Evolutionary conservation across 2,113 vertebrate species (phyloP), one percentile per base, ranked within the genome.

Genomic region (Mus spicilegus): DNA sequence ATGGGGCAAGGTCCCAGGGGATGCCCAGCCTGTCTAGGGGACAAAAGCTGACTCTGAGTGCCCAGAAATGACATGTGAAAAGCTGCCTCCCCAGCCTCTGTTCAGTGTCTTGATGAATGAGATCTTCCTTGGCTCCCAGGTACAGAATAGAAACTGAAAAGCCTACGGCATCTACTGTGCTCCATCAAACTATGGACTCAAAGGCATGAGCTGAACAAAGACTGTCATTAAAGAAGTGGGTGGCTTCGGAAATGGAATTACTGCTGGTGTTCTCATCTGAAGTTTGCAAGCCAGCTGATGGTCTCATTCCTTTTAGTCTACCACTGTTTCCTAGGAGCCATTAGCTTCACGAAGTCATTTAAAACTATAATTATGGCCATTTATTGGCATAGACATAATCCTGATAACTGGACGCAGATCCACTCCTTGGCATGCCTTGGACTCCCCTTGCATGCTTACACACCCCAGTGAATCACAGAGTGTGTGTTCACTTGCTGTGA

Each of bases 311-410:
- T 88, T 97, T 87, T 82, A 58, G 82, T 96, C 93, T 92, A 91
- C 16, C 90, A 14, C 82, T 78, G 30, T n/a, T 95, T 97, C 78
- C 67, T 94, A 56, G 96, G 58, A 95, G 96, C 87, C 89, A 0
- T 96, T 97, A 96, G 8, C 75, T 97, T 89, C 54, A 14, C 87
- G 28, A 93, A 94, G 82, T 92, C 94, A 94, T 95, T 97, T 95
- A 81, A 56, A 89, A 97, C 75, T 80, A 26, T 5, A 36, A 96
- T 98, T 95, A 46, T 4, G 8, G 65, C 78, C 88, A 2, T 94
- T 97, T 98, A 54, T 42, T 26, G 95, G 91, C 76, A 51, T 72
- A 82, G 56, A 17, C 39, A 19, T 16, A 73, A 69, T 75, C 78
- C 90, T 46, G 65, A 17, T 93, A 58, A 95, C 51, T 76, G n/a